A percentile compares a stretch with the other conserved stretches of the same genome.
These are phyloP conservation scores for human (Homo sapiens) DNA, from an alignment of 2,113 vertebrate species.

Conservation along the genomic window GRCh38 chr1:95438001-95438500, in stretches of 20 bases:
- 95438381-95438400: too few species aligned
- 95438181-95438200: accelerated
- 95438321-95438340: background rate
- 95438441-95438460: background rate
- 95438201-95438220: background rate
- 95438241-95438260: background rate
- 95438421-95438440: background rate
- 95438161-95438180: background rate
- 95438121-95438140: background rate
- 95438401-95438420: background rate
- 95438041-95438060: background rate
- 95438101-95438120: background rate
- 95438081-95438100: background rate
- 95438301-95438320: background rate
- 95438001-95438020: background rate
- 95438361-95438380: background rate
- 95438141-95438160: background rate
- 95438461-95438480: background rate
- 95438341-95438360: background rate
- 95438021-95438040: background rate
- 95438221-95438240: background rate
- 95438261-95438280: background rate
- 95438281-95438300: background rate
- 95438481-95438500: background rate
- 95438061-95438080: background rate